Conservation (phyloP, 2,113 vertebrate genomes). For the Cyanistes caeruleus region DNA sequence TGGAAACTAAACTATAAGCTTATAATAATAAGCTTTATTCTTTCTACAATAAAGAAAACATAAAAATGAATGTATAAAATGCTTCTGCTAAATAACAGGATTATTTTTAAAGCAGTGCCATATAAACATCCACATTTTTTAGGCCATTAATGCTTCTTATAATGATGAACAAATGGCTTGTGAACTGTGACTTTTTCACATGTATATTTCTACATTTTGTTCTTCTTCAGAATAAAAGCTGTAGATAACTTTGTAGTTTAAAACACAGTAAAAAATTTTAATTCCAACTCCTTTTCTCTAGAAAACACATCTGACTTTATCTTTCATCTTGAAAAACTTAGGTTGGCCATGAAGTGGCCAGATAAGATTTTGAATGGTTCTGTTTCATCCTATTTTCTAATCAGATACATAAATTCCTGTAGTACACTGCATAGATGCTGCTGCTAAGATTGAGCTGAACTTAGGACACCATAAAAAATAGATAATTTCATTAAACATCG, state of each 20-base stretch:
- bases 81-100: not conserved
- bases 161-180: not conserved
- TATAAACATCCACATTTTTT: not conserved
- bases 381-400: conserved; percentile 20
- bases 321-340: conserved; percentile 20
- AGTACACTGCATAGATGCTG: not conserved
- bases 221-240: not conserved
- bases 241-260: not conserved
- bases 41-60: not conserved
- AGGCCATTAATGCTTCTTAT: not conserved
- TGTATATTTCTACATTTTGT: not conserved
- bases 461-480: not conserved
- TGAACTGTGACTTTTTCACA: not conserved
- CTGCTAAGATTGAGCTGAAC: conserved; percentile 5
- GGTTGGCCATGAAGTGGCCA: not conserved
- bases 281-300: not conserved
- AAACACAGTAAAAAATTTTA: not conserved
- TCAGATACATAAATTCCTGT: not conserved
- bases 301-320: not conserved
- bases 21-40: not conserved
- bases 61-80: not conserved
- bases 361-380: not conserved
- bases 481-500: not conserved
- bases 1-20: not conserved
- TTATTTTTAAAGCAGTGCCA: not conserved